Conservation (phyloP, 2,113 vertebrate species). For the Aspidoscelis tigris region DNA sequence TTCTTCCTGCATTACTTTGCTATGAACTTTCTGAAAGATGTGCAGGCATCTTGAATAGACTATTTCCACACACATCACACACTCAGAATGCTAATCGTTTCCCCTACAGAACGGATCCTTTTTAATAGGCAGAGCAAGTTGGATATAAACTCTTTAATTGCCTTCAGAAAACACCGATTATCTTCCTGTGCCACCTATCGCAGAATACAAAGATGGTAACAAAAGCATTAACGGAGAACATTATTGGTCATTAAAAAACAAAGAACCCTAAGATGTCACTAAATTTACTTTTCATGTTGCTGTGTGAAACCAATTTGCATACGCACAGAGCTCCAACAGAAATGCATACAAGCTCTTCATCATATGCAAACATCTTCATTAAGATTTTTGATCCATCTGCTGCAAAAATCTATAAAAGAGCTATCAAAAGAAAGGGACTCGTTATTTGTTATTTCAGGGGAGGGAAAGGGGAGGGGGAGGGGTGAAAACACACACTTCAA, state of each 20-base stretch:
- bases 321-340: constrained; percentile 42
- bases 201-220: constrained; percentile 67
- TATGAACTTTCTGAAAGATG: constrained; percentile 36
- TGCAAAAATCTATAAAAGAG: constrained; percentile 61
- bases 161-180: constrained; percentile 64
- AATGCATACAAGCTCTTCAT: constrained; percentile 37
- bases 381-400: constrained; percentile 63
- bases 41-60: constrained; percentile 47
- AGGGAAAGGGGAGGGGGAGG: not conserved
- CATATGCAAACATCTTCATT: constrained; percentile 60
- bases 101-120: constrained; percentile 61
- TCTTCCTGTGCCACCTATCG: constrained; percentile 61
- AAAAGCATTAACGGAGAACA: constrained; percentile 67
- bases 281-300: constrained; percentile 68
- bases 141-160: constrained; percentile 71
- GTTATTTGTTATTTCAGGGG: constrained; percentile 63
- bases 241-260: constrained; percentile 65
- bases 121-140: constrained; percentile 64
- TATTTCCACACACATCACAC: constrained; percentile 61
- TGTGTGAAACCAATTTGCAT: constrained; percentile 52
- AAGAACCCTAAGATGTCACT: constrained; percentile 65
- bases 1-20: constrained; percentile 51
- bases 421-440: constrained; percentile 47
- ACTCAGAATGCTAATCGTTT: constrained; percentile 63
- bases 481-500: constrained; percentile 34